phyloP scores from a whole-genome alignment of 2,888 invertebrate species.

The Acleris emargana region DNA sequence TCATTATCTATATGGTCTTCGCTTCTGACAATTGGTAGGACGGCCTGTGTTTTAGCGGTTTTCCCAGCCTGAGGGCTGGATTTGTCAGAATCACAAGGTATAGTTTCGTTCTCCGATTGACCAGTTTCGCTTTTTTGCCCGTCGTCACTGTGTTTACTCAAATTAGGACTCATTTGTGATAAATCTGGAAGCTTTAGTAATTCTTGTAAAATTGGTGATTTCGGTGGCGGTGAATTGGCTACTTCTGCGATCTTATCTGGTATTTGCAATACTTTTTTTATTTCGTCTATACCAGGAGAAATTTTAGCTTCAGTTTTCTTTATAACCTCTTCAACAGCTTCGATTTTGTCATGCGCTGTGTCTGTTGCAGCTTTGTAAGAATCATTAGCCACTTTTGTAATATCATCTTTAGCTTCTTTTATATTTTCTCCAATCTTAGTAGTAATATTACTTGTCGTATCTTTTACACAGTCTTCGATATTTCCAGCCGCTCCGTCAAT shows the following conservation, averaged over 20 bases:
- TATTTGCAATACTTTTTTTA: conserved; percentile 62
- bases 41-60: conserved; percentile 75
- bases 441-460: conserved; percentile 33
- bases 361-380: conserved; percentile 48
- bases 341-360: conserved; percentile 59
- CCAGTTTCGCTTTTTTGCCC: conserved; percentile 73
- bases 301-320: conserved; percentile 62
- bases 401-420: conserved; percentile 33
- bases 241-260: conserved; percentile 66
- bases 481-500: conserved; percentile 34
- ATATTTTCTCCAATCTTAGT: conserved; percentile 33
- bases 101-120: conserved; percentile 79
- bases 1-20: conserved; percentile 68
- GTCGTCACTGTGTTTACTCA: conserved; percentile 75
- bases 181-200: conserved; percentile 71
- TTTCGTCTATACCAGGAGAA: conserved; percentile 59
- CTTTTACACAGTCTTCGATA: conserved; percentile 34
- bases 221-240: conserved; percentile 73
- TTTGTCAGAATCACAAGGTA: conserved; percentile 77
- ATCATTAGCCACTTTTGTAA: conserved; percentile 42
- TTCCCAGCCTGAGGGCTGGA: conserved; percentile 75
- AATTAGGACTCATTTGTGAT: conserved; percentile 67
- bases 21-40: conserved; percentile 76
- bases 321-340: conserved; percentile 65
- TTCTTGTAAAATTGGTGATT: conserved; percentile 72